Percentiles rank a stretch among this genome's conserved stretches.
These are phyloP conservation scores for Antheraea yamamai DNA, from an alignment of 2,888 invertebrate species.

Conservation along the genomic window DNA sequence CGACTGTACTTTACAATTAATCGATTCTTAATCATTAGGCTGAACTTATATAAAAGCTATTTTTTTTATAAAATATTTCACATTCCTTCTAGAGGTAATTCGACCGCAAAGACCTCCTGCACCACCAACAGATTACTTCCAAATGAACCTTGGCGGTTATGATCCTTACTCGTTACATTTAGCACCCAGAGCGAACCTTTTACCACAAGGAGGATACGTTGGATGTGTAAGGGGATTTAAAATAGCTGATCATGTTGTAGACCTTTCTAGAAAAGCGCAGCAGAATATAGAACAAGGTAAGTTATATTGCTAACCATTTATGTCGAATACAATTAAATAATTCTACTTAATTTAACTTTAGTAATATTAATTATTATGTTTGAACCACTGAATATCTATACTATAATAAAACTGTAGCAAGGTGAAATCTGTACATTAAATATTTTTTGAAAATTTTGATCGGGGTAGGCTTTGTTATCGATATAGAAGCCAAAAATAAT, in stretches of 20 bases:
- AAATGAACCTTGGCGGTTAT: constrained; percentile 93
- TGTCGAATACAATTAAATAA: neutral
- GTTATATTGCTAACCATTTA: neutral
- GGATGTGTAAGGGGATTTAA: constrained; percentile 94
- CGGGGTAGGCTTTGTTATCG: too few species aligned
- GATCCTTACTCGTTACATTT: constrained; percentile 87
- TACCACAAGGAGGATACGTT: constrained; percentile 87
- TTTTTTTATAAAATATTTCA: neutral
- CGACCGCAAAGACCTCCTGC: constrained; percentile 94
- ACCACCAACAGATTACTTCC: constrained; percentile 94
- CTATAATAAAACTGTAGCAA: too few species aligned
- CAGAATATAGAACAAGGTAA: constrained; percentile 86
- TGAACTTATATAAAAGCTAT: neutral
- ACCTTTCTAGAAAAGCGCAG: constrained; percentile 87
- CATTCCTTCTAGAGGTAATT: constrained; percentile 86
- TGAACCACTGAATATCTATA: too few species aligned
- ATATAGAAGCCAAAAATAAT: too few species aligned
- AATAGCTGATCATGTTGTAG: constrained; percentile 90
- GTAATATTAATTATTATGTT: neutral
- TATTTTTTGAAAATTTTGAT: too few species aligned
- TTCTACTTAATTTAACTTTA: neutral
- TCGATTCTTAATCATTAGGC: neutral
- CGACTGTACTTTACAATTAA: neutral
- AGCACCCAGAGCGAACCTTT: constrained; percentile 57
- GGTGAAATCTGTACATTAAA: too few species aligned